phyloP scores from a whole-genome alignment of 2,888 invertebrate species.

The Callosobruchus maculatus region DNA sequence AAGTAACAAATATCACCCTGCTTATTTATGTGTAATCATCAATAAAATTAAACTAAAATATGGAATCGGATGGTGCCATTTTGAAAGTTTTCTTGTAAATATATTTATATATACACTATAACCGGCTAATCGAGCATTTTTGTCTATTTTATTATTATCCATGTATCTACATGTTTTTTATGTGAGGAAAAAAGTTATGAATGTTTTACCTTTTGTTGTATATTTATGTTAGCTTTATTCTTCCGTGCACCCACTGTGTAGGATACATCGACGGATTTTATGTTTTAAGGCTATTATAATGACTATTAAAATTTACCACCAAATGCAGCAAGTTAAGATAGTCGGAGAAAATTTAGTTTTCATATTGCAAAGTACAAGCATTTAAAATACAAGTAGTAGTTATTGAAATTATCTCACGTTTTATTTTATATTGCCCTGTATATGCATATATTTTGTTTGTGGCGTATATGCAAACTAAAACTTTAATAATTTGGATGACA shows the following conservation, averaged over 20 bases:
- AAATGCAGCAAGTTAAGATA: no score
- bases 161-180: conserved; percentile 21
- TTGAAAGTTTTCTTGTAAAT: conserved; percentile 31
- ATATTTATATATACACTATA: conserved; percentile 29
- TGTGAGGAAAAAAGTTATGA: conserved; percentile 15
- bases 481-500: no score
- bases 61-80: conserved; percentile 45
- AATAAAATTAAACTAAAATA: conserved; percentile 14
- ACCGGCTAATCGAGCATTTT: conserved; percentile 32
- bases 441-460: no score
- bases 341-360: no score
- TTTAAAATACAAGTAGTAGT: no score
- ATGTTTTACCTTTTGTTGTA: conserved; percentile 29
- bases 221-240: conserved; percentile 32
- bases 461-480: no score
- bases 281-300: no score
- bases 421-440: no score
- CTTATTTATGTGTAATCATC: not conserved
- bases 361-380: no score
- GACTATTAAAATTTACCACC: no score
- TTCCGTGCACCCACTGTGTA: conserved; percentile 14
- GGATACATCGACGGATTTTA: no score
- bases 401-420: no score
- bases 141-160: conserved; percentile 23
- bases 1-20: not conserved